These are phyloP conservation scores for Drosophila parvula DNA, from an alignment of 1,140 invertebrate genomes.

Conservation along the genomic window DNA sequence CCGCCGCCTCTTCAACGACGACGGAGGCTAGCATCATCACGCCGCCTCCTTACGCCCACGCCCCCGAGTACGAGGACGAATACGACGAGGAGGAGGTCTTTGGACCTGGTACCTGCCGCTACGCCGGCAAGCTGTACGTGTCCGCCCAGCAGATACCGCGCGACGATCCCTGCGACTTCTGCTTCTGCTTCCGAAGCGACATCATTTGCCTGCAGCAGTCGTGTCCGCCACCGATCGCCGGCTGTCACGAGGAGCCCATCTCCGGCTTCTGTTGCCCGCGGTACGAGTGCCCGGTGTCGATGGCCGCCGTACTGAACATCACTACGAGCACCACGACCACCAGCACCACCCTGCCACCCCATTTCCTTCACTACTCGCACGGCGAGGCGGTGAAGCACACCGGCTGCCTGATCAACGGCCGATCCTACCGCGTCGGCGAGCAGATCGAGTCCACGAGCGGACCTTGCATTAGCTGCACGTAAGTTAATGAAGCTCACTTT, in stretches of 20 bases:
- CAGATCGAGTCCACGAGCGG: slow-evolving; percentile 92
- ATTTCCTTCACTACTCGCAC: slow-evolving; percentile 91
- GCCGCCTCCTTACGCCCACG: slow-evolving; percentile 76
- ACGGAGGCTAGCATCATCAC: slow-evolving; percentile 61
- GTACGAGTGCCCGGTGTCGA: slow-evolving; percentile 95
- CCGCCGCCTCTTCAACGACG: slow-evolving; percentile 45
- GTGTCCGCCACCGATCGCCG: slow-evolving; percentile 95
- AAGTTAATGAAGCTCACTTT: slow-evolving; percentile 85
- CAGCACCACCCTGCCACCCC: slow-evolving; percentile 92
- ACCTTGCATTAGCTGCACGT: slow-evolving; percentile 96
- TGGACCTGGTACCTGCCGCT: slow-evolving; percentile 94
- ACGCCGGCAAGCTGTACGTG: slow-evolving; percentile 95
- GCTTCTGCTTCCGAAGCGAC: slow-evolving; percentile 98
- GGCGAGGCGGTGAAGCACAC: slow-evolving; percentile 89
- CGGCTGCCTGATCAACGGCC: slow-evolving; percentile 93
- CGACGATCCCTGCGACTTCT: slow-evolving; percentile 97
- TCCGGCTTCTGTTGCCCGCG: slow-evolving; percentile 97
- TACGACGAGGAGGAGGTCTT: slow-evolving; percentile 90
- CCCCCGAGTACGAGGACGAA: slow-evolving; percentile 85
- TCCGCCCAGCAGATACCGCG: slow-evolving; percentile 97
- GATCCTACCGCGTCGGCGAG: slow-evolving; percentile 93
- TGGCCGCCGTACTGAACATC: slow-evolving; percentile 90
- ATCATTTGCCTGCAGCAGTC: slow-evolving; percentile 98
- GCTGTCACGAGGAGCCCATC: slow-evolving; percentile 95
- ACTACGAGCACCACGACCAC: slow-evolving; percentile 93